phyloP scores from a whole-genome alignment of 2,888 invertebrate genomes.

The Epinotia ramella region DNA sequence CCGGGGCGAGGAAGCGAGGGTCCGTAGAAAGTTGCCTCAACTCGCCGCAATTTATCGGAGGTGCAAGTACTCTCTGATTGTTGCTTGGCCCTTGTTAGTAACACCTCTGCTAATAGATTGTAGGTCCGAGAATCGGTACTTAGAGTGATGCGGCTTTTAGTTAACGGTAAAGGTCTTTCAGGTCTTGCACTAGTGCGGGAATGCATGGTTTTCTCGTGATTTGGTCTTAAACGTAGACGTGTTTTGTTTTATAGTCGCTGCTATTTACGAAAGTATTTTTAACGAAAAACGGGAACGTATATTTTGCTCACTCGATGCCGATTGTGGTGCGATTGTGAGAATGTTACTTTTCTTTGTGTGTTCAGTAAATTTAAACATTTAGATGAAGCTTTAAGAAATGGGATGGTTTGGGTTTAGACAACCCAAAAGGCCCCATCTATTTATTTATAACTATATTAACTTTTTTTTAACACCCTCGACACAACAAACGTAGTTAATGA shows the following conservation, averaged over 20 bases:
- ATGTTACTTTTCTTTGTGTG: too few species aligned
- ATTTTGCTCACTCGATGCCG: too few species aligned
- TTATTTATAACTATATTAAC: too few species aligned
- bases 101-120: slow-evolving; percentile 37
- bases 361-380: too few species aligned
- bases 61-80: slow-evolving; percentile 32
- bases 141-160: slow-evolving; percentile 4
- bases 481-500: too few species aligned
- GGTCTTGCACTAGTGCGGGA: not conserved
- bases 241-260: not conserved
- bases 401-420: too few species aligned
- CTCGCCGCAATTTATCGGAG: slow-evolving; percentile 31
- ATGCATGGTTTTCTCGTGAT: not conserved
- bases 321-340: too few species aligned
- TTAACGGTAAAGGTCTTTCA: not conserved
- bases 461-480: too few species aligned
- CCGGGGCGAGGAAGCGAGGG: slow-evolving; percentile 22
- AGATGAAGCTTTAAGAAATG: too few species aligned
- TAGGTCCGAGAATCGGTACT: slow-evolving; percentile 3
- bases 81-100: slow-evolving; percentile 40
- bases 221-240: not conserved
- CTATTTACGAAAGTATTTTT: not conserved
- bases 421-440: too few species aligned
- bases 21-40: not conserved
- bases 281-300: not conserved